phyloP scores from a whole-genome alignment of 2,797 vertebrate species.

The Rallus crepitans region DNA sequence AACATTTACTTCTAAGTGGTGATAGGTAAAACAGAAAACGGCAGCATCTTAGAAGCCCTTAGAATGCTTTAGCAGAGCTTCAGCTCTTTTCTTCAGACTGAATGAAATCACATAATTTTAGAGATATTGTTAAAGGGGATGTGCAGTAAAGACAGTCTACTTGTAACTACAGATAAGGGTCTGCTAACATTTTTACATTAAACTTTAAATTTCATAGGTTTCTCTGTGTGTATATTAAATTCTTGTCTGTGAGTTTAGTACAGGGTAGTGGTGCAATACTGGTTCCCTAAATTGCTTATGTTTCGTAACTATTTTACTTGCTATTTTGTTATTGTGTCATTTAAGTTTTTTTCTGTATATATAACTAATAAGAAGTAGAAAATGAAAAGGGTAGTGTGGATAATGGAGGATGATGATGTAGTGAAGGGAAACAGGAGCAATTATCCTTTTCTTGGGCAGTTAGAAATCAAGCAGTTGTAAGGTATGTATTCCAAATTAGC shows the following conservation, averaged over 20 bases:
- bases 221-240: not conserved
- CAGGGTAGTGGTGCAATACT: not conserved
- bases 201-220: not conserved
- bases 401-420: not conserved
- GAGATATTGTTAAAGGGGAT: not conserved
- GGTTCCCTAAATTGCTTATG: not conserved
- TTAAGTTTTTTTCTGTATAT: not conserved
- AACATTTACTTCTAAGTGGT: conserved; percentile 31
- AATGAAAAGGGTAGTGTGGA: not conserved
- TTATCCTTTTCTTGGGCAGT: not conserved
- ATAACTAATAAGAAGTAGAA: not conserved
- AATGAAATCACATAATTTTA: not conserved
- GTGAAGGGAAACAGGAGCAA: not conserved
- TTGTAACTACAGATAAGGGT: not conserved
- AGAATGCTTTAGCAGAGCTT: conserved; percentile 52
- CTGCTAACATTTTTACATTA: conserved; percentile 46
- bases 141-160: not conserved
- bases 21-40: conserved; percentile 57
- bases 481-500: not conserved
- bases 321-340: not conserved
- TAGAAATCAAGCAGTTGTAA: not conserved
- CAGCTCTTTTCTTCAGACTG: conserved; percentile 2
- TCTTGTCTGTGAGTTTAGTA: not conserved
- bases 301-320: not conserved
- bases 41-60: not conserved